Conservation (phyloP, 2,797 vertebrate species). For the Oreortyx pictus region DNA sequence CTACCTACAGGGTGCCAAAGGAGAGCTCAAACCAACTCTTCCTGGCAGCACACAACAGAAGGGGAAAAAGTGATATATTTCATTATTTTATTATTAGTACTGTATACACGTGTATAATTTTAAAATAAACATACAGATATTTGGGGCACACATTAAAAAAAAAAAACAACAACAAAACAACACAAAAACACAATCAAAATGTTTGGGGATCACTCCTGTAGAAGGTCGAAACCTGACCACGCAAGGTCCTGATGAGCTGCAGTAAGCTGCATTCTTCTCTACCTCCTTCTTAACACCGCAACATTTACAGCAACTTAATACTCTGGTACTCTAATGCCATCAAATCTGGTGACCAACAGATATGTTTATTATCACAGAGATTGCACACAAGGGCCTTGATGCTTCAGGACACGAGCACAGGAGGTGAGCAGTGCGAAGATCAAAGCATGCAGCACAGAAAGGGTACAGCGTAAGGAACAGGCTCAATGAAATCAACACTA, state of each 20-base stretch:
- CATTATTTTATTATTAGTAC: not conserved
- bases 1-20: not conserved
- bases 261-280: not conserved
- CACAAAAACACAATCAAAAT: not conserved
- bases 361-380: not conserved
- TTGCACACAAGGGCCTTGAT: not conserved
- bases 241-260: not conserved
- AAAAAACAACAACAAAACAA: too few relatives aligned
- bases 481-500: not conserved
- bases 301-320: not conserved
- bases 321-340: not conserved
- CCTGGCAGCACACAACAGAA: not conserved
- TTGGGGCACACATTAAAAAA: not conserved
- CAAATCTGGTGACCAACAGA: not conserved
- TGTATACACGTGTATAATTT: not conserved
- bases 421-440: not conserved
- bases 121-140: not conserved
- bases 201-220: not conserved
- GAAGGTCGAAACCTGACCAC: not conserved
- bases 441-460: not conserved
- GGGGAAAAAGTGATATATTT: not conserved
- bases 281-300: not conserved
- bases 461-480: not conserved
- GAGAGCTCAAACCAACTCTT: not conserved
- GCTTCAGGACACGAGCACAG: fast-evolving